A percentile compares a stretch with the other conserved stretches of the same genome.
These are phyloP conservation scores for Chelonus formosanus DNA, from an alignment of 2,888 invertebrate species.

Conservation along the genomic window DNA sequence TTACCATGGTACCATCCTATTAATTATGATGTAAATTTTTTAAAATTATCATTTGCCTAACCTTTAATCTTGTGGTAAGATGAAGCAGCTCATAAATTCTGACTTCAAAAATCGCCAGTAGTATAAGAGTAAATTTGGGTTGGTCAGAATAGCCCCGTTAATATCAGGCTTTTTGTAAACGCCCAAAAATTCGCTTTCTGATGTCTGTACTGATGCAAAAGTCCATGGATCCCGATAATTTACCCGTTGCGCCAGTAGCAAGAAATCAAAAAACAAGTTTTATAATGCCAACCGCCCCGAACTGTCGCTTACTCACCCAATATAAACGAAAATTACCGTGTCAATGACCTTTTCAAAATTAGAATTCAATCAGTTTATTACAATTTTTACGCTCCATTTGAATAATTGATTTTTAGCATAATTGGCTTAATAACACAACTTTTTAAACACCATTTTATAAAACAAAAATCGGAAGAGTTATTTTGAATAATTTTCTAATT, in stretches of 20 bases:
- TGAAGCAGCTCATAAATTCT: constrained; percentile 20
- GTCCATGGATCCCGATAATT: constrained; percentile 23
- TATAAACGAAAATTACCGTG: too few species aligned
- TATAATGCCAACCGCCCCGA: constrained; percentile 32
- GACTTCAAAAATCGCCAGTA: constrained; percentile 1
- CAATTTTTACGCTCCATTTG: too few species aligned
- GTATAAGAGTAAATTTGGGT: constrained; percentile 7
- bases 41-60: not conserved
- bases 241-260: constrained; percentile 41
- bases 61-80: constrained; percentile 14
- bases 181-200: constrained; percentile 38
- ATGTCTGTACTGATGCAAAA: constrained; percentile 1
- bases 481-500: too few species aligned
- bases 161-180: constrained; percentile 8
- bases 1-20: not conserved
- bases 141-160: constrained; percentile 1
- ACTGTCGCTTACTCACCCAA: not conserved
- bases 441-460: too few species aligned
- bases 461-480: too few species aligned
- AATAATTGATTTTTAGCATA: too few species aligned
- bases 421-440: too few species aligned
- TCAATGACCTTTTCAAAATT: too few species aligned
- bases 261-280: constrained; percentile 39
- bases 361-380: too few species aligned
- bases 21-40: constrained; percentile 18